Percentiles rank a stretch among this genome's conserved stretches.
These are phyloP conservation scores for Ophioderma brevispina DNA, from an alignment of 35 echinoderm and acorn worm genomes.

Conservation along the genomic window DNA sequence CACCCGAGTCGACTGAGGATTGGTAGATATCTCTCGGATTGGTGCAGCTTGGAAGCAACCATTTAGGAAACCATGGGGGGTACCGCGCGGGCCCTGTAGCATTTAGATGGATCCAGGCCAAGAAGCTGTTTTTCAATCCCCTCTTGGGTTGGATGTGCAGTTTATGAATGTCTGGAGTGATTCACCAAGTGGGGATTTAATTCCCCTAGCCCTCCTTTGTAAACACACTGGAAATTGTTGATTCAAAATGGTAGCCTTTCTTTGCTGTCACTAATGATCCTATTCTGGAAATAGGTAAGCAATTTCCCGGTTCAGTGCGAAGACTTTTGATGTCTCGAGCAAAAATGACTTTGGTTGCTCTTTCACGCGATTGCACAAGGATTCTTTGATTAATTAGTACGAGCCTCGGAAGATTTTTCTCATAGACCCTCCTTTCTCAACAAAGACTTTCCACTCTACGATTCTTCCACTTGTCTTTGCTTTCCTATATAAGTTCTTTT, in stretches of 20 bases:
- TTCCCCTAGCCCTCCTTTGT: too few species aligned
- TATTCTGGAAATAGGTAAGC: neutral
- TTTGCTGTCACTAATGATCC: neutral
- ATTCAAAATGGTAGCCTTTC: too few species aligned
- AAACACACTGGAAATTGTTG: too few species aligned
- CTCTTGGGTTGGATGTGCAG: neutral
- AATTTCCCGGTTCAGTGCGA: neutral
- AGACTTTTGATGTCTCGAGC: neutral
- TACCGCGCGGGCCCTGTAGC: neutral
- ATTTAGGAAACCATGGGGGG: neutral
- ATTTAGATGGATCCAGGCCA: neutral
- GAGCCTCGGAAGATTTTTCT: neutral
- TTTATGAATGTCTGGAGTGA: neutral
- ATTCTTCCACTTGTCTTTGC: neutral
- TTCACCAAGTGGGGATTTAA: too few species aligned
- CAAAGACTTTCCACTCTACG: neutral
- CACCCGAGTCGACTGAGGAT: too few species aligned
- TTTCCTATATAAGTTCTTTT: conserved; percentile 11
- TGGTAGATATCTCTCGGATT: too few species aligned
- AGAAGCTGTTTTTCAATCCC: neutral
- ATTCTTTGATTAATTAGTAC: neutral
- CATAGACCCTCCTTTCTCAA: neutral
- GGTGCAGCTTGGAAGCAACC: neutral
- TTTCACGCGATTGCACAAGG: neutral
- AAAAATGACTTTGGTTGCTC: neutral